phyloP scores from a whole-genome alignment of 2,888 invertebrate genomes.

The Drosophila infuscata region DNA sequence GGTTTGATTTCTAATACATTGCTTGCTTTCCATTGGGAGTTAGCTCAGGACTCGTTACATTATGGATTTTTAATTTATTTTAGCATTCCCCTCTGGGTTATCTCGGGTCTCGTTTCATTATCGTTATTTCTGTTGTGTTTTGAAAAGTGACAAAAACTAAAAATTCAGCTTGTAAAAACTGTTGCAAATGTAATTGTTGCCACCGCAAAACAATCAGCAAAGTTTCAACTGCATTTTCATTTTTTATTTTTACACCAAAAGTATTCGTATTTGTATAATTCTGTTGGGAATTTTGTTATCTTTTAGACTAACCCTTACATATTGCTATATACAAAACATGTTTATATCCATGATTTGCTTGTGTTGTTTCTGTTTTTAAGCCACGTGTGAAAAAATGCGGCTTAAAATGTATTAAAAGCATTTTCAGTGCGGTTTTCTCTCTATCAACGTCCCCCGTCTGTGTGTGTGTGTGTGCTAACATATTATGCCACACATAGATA shows the following conservation, averaged over 20 bases:
- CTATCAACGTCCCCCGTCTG: conserved; percentile 21
- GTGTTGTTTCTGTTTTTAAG: conserved; percentile 49
- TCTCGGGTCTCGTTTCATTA: neutral
- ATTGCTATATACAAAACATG: conserved; percentile 14
- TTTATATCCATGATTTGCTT: conserved; percentile 15
- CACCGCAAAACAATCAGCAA: conserved; percentile 40
- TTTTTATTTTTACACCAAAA: neutral
- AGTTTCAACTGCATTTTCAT: conserved; percentile 36
- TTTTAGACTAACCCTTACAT: conserved; percentile 33
- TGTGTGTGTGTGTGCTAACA: conserved; percentile 35
- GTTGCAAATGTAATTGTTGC: conserved; percentile 43
- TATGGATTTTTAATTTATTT: conserved; percentile 3
- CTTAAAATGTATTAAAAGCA: conserved; percentile 78
- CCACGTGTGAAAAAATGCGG: conserved; percentile 80
- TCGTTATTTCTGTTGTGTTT: conserved; percentile 12
- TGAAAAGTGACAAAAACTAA: conserved; percentile 7
- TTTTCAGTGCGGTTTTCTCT: conserved; percentile 64
- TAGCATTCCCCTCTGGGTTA: neutral
- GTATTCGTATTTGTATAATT: conserved; percentile 11
- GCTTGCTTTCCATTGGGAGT: neutral
- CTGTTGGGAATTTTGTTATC: conserved; percentile 13
- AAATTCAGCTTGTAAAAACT: conserved; percentile 18
- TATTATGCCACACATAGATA: conserved; percentile 43
- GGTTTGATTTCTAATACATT: neutral
- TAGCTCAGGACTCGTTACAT: neutral